These are phyloP conservation scores for Rhabdomys pumilio DNA, from an alignment of 2,797 vertebrate genomes.

Conservation along the genomic window DNA sequence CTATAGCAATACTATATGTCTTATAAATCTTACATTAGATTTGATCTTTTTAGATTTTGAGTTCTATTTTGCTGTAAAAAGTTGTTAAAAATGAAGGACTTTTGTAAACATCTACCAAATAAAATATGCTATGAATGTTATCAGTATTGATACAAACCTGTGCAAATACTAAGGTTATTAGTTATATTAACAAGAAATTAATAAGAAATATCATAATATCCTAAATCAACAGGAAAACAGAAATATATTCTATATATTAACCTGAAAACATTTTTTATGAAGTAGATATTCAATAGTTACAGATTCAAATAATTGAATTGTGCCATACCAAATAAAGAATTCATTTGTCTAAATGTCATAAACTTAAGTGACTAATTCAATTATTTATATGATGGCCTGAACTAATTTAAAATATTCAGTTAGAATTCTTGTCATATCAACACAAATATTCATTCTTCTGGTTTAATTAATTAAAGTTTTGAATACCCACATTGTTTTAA, in stretches of 20 bases:
- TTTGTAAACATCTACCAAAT: constrained; percentile 17
- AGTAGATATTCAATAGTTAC: background rate
- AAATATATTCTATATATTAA: background rate
- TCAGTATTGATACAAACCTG: background rate
- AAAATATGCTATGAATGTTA: constrained; percentile 39
- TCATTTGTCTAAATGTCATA: constrained; percentile 46
- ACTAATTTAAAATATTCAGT: constrained; percentile 50
- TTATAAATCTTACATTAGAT: background rate
- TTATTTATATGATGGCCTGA: background rate
- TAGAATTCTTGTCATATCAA: constrained; percentile 23
- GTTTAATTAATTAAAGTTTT: constrained; percentile 82
- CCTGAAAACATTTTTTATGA: background rate
- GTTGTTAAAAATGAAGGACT: background rate
- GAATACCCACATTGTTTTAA: constrained; percentile 73
- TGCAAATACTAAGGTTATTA: background rate
- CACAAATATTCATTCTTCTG: constrained; percentile 69
- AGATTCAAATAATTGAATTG: background rate
- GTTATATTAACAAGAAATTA: constrained; percentile 7
- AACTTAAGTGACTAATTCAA: constrained; percentile 43
- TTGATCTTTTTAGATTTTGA: background rate
- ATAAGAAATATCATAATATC: background rate
- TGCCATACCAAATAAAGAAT: background rate
- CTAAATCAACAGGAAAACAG: background rate
- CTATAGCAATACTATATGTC: background rate
- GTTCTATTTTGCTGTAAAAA: background rate